These are phyloP conservation scores for Folsomia candida DNA, from an alignment of 2,888 invertebrate genomes.

Conservation along the genomic window DNA sequence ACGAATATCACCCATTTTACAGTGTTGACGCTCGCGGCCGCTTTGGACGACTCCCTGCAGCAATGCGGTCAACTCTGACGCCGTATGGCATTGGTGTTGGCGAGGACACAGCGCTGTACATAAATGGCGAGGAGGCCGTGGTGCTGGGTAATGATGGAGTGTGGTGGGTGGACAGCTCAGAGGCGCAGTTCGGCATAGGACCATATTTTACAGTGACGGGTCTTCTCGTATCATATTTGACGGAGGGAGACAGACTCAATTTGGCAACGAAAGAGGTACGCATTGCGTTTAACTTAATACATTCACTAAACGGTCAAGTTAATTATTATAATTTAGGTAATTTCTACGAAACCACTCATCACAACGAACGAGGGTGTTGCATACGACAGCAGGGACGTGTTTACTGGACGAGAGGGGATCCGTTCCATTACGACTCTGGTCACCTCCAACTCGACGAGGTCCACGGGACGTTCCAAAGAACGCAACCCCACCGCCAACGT, in stretches of 20 bases:
- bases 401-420: slow-evolving; percentile 15
- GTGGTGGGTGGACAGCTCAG: slow-evolving; percentile 24
- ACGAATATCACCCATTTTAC: background rate
- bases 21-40: slow-evolving; percentile 38
- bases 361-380: background rate
- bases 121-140: slow-evolving; percentile 15
- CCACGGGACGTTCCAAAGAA: slow-evolving; percentile 21
- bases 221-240: slow-evolving; percentile 17
- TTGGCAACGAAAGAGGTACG: background rate
- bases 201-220: slow-evolving; percentile 13
- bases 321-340: background rate
- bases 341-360: slow-evolving; percentile 13
- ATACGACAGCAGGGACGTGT: slow-evolving; percentile 22
- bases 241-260: slow-evolving; percentile 16
- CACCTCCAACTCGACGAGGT: background rate
- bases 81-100: slow-evolving; percentile 29
- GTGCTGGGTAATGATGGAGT: slow-evolving; percentile 26
- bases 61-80: slow-evolving; percentile 17
- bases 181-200: slow-evolving; percentile 8
- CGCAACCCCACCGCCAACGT: slow-evolving; percentile 12
- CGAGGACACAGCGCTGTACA: slow-evolving; percentile 29
- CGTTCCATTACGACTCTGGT: slow-evolving; percentile 22
- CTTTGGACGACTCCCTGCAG: slow-evolving; percentile 21
- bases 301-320: background rate
- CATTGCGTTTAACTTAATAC: background rate